Conservation (phyloP, 2,113 vertebrate species). For the Phalacrocorax brasilianus region DNA sequence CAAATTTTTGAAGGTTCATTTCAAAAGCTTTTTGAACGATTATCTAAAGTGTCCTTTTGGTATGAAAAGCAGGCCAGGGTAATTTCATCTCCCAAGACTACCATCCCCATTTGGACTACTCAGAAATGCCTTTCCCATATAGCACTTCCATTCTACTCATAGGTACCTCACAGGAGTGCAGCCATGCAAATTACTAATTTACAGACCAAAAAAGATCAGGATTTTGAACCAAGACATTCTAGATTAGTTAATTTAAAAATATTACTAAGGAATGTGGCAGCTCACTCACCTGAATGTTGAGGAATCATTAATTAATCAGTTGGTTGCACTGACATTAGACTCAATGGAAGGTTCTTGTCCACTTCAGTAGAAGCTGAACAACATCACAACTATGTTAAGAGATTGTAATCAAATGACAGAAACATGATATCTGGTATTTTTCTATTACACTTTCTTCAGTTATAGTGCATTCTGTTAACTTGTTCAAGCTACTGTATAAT, state of each 20-base stretch:
- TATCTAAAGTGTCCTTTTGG: conserved; percentile 11
- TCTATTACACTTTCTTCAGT: not conserved
- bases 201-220: not conserved
- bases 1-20: conserved; percentile 40
- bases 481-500: not conserved
- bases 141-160: not conserved
- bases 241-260: not conserved
- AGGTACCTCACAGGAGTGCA: not conserved
- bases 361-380: not conserved
- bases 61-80: not conserved
- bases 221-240: not conserved
- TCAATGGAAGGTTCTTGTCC: not conserved
- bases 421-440: not conserved
- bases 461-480: not conserved
- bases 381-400: not conserved
- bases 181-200: not conserved
- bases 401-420: not conserved
- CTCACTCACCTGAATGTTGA: not conserved
- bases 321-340: not conserved
- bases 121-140: not conserved
- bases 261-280: not conserved
- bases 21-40: conserved; percentile 37
- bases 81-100: not conserved
- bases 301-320: not conserved
- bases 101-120: not conserved